phyloP scores from a whole-genome alignment of 2,888 invertebrate species.

The Punctoribates punctum region DNA sequence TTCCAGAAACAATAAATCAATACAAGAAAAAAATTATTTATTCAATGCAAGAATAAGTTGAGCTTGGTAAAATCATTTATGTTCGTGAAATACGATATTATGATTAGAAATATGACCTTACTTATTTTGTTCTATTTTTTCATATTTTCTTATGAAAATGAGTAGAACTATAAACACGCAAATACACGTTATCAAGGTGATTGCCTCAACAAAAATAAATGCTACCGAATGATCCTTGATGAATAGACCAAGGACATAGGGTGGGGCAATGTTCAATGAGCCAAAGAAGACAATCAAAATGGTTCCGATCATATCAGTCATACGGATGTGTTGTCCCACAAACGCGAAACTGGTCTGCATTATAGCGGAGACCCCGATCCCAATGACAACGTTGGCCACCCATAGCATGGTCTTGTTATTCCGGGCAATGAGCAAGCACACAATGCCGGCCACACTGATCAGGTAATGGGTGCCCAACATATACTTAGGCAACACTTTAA shows the following conservation, averaged over 20 bases:
- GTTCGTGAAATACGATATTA: too few species aligned
- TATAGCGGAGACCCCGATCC: not conserved
- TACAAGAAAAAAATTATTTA: too few species aligned
- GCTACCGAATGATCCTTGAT: not conserved
- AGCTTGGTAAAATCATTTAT: too few species aligned
- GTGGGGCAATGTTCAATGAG: not conserved
- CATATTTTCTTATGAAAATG: too few species aligned
- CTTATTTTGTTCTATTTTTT: too few species aligned
- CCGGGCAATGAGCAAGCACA: not conserved
- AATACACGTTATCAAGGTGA: too few species aligned
- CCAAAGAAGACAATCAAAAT: not conserved
- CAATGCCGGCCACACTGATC: not conserved
- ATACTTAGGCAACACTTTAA: not conserved
- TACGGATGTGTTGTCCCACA: not conserved
- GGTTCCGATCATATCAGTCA: not conserved
- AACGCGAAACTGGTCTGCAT: not conserved
- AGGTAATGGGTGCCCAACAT: not conserved
- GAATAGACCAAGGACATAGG: not conserved
- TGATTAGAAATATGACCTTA: too few species aligned
- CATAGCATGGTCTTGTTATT: not conserved
- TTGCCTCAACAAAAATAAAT: too few species aligned
- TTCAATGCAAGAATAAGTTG: too few species aligned
- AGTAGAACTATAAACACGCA: too few species aligned
- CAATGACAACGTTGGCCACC: not conserved
- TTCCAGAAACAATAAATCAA: too few species aligned